Evolutionary conservation across 2,113 vertebrate genomes (phyloP).

Genomic region (Vimba vimba): DNA sequence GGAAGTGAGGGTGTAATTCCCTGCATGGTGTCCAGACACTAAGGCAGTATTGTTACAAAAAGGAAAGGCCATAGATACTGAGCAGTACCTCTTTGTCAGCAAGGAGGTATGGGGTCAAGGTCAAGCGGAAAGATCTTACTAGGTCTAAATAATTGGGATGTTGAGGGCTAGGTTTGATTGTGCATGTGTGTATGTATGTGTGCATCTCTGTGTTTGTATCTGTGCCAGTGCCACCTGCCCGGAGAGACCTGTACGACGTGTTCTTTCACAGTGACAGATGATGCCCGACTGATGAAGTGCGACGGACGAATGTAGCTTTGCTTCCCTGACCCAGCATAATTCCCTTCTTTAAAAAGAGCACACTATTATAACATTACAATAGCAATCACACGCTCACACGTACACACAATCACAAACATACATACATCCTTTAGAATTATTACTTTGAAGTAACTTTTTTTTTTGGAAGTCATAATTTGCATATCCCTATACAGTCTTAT

Average conservation of each 20-base stretch:
- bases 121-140: slow-evolving; percentile 40
- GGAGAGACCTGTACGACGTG: slow-evolving; percentile 28
- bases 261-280: slow-evolving; percentile 43
- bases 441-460: slow-evolving; percentile 42
- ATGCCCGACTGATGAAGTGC: slow-evolving; percentile 29
- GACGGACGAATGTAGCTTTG: slow-evolving; percentile 33
- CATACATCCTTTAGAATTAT: neutral
- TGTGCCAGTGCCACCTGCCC: slow-evolving; percentile 19
- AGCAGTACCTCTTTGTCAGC: slow-evolving; percentile 51
- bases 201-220: slow-evolving; percentile 23
- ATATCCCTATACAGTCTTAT: slow-evolving; percentile 51
- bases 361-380: slow-evolving; percentile 8
- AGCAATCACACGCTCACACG: neutral
- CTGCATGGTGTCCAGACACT: slow-evolving; percentile 39
- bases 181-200: neutral
- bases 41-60: slow-evolving; percentile 54
- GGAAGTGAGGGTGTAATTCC: slow-evolving; percentile 62
- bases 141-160: slow-evolving; percentile 37
- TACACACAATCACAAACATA: slow-evolving; percentile 16
- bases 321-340: slow-evolving; percentile 44
- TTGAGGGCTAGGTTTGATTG: slow-evolving; percentile 24
- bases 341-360: slow-evolving; percentile 30
- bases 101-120: slow-evolving; percentile 44
- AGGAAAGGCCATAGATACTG: slow-evolving; percentile 56
- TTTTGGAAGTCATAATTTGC: slow-evolving; percentile 57